phyloP scores from a whole-genome alignment of 2,888 invertebrate genomes.

The Helicoverpa assulta region DNA sequence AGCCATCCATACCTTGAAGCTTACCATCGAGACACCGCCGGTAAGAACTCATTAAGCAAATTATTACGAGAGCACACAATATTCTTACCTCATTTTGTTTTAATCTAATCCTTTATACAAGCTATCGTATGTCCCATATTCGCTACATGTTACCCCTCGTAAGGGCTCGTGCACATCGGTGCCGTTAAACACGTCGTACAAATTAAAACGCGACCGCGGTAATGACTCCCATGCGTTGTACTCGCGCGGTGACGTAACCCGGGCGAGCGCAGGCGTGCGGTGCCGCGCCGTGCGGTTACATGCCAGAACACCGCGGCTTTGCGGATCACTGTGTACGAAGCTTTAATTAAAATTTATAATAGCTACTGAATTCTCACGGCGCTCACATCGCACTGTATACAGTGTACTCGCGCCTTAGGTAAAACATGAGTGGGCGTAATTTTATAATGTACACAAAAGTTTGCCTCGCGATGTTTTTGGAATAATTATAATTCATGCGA shows the following conservation, averaged over 20 bases:
- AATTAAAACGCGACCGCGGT: conserved; percentile 86
- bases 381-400: conserved; percentile 47
- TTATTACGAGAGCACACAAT: conserved; percentile 46
- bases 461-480: conserved; percentile 53
- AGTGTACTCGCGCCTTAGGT: conserved; percentile 30
- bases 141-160: conserved; percentile 54
- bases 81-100: conserved; percentile 61
- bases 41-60: conserved; percentile 86
- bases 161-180: conserved; percentile 67
- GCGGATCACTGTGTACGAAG: conserved; percentile 65
- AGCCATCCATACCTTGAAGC: conserved; percentile 96
- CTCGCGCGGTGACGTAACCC: conserved; percentile 66
- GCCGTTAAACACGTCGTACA: conserved; percentile 82
- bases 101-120: conserved; percentile 61
- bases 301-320: conserved; percentile 63
- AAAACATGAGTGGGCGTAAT: conserved; percentile 58
- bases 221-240: conserved; percentile 74
- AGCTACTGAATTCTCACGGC: conserved; percentile 65
- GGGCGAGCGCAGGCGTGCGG: conserved; percentile 53
- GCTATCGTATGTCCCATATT: conserved; percentile 60
- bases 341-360: conserved; percentile 70
- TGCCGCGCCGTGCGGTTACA: conserved; percentile 66
- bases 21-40: conserved; percentile 95
- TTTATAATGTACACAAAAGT: conserved; percentile 63
- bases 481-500: conserved; percentile 54